Evolutionary conservation across 2,888 invertebrate species (phyloP), one percentile per base, ranked within the genome.

Genomic region (Apantesis nais): DNA sequence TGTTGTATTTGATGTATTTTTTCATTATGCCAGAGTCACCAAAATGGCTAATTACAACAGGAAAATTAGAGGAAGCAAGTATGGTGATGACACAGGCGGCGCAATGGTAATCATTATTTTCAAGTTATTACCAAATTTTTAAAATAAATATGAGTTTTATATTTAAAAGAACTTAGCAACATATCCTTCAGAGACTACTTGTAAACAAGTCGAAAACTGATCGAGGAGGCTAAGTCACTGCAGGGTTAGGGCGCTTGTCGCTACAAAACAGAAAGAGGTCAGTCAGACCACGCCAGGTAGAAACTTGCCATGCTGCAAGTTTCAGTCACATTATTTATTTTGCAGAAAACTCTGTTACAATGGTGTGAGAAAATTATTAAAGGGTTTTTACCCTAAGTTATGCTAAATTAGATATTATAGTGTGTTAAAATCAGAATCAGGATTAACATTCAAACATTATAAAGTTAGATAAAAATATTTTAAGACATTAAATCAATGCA

Each of bases 21-120:
- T 96, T 96, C 94, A 81, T 97, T 19, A 89, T 97, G 58, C 97
- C 97, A 0, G 97, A 97, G 88, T 97, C 97, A 0, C 97, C 97
- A 0, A 95, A 97, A 64, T 97, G 97, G 97, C 91, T 97, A 44
- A 92, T 97, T 62, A 96, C 97, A 1, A 95, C 96, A n/a, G 97
- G 97, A 0, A 93, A 94, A 68, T 88, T 96, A 68, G 96, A 96
- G 11, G 91, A 96, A 62, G 96, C 97, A 0, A 92, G 96, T 12
- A 85, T 88, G 66, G 92, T 97, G 1, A 89, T 97, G 74, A 95
- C 95, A 79, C 95, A 93, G 73, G 96, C 96, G 3, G 97, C 97
- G 0, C 93, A 89, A 77, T 82, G 80, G 79, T 92, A 73, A 85
- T 84, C 74, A 68, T 22, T 5, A 55, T n/a, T 48, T 39, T 37